These are phyloP conservation scores for Ariolimax columbianus DNA, from an alignment of 2,888 invertebrate species.

Conservation along the genomic window DNA sequence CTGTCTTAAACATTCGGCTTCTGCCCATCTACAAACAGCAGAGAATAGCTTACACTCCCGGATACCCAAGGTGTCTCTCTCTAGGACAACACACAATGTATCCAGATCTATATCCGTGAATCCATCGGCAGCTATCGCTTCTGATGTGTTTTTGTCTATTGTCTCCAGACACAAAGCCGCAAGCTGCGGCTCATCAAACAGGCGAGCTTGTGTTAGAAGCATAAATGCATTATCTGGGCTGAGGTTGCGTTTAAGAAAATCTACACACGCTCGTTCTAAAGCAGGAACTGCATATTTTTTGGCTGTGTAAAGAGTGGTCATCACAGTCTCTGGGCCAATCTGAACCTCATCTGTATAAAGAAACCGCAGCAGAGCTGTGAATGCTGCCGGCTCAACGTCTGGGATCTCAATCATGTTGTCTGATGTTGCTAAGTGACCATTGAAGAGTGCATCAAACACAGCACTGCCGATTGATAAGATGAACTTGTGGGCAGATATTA, in stretches of 20 bases:
- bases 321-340: slow-evolving; percentile 90
- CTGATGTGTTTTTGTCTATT: slow-evolving; percentile 90
- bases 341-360: slow-evolving; percentile 89
- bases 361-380: slow-evolving; percentile 85
- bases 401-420: slow-evolving; percentile 86
- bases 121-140: slow-evolving; percentile 87
- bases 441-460: slow-evolving; percentile 92
- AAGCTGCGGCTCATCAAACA: slow-evolving; percentile 90
- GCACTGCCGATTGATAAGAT: slow-evolving; percentile 89
- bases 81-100: slow-evolving; percentile 87
- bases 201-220: slow-evolving; percentile 86
- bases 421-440: slow-evolving; percentile 81
- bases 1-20: slow-evolving; percentile 84
- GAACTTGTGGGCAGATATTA: slow-evolving; percentile 86
- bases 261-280: slow-evolving; percentile 89
- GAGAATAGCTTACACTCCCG: slow-evolving; percentile 88
- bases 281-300: slow-evolving; percentile 92
- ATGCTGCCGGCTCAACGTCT: slow-evolving; percentile 90
- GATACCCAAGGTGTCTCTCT: slow-evolving; percentile 88
- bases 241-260: slow-evolving; percentile 86
- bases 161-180: slow-evolving; percentile 89
- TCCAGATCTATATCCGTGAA: slow-evolving; percentile 90
- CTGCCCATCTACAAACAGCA: slow-evolving; percentile 77
- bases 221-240: slow-evolving; percentile 91
- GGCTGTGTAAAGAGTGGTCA: slow-evolving; percentile 91